Base-by-base conservation (phyloP, 2,113 vertebrate species). In the Heterocephalus glaber region DNA sequence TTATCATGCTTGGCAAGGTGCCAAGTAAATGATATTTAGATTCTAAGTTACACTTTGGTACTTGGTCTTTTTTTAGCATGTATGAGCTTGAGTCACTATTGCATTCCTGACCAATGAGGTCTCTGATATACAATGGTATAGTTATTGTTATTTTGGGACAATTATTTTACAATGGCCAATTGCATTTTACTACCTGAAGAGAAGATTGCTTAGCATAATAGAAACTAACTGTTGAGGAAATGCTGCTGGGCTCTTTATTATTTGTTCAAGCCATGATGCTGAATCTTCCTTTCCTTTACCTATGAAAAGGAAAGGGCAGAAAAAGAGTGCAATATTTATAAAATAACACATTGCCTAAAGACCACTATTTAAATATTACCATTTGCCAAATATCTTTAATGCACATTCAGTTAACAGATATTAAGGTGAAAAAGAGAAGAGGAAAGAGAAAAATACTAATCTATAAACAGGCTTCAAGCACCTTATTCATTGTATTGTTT, bases 371-470 rank as follows among this genome's bases (percentile, higher is more conserved):
- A 95, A 90, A 65, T 52, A 58, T 19, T 93, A 30, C 56, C 92
- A 93, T 63, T 90, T 66, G 54, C 60, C 95, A 90, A 96, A n/a
- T 61, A 68, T 96, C 92, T 97, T 97, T 96, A 97, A 95, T 80
- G 33, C 90, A 80, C 86, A 83, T 95, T 93, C 6, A 66, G 26
- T 82, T 49, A 74, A 92, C 56, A 92, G 38, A 82, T 60, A 84
- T 86, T 96, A 94, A 87, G 88, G 54, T 86, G 81, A 77, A 97
- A 96, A 97, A 96, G 95, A 97, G 52, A 90, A 72, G 33, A 94
- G 26, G 20, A 76, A 63, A 84, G 44, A 90, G 30, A 58, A 70
- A 85, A 89, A 24, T 49, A 7, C 35, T 65, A 61, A 90, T 26
- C 14, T 82, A 60, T 84, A 44, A 85, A 60, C 24, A 90, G 60